Conservation (phyloP, 37 sponge, comb jelly and placozoan genomes). For the Geodia barretti region DNA sequence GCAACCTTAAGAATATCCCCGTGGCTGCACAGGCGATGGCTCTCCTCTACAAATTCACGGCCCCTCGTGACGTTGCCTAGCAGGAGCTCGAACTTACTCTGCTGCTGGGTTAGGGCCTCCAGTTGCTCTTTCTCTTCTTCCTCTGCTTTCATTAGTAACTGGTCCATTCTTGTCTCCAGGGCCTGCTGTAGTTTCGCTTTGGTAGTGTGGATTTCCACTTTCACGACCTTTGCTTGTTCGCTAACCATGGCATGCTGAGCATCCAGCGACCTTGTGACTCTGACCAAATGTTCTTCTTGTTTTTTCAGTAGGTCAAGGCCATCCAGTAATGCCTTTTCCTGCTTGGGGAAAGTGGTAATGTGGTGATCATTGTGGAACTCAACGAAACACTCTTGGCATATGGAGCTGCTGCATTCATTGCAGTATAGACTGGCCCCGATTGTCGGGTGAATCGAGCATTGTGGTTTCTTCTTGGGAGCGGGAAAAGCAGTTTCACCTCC, state of each 20-base stretch:
- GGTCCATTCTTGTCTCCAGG: background rate
- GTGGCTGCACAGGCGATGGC: conserved; percentile 1
- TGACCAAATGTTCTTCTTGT: background rate
- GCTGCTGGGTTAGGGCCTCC: background rate
- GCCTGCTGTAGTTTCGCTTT: conserved; percentile 11
- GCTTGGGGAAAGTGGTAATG: background rate
- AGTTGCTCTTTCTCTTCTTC: conserved; percentile 4
- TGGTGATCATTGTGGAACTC: conserved; percentile 15
- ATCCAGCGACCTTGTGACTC: background rate
- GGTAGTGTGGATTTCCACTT: background rate
- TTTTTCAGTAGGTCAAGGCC: conserved; percentile 1
- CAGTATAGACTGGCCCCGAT: conserved; percentile 54
- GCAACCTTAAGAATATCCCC: conserved; percentile 13
- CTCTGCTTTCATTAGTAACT: conserved; percentile 15
- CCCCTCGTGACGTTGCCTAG: background rate
- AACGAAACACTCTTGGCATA: conserved; percentile 37
- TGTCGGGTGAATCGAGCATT: no score
- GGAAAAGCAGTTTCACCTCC: no score
- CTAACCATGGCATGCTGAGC: background rate
- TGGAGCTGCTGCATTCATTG: conserved; percentile 15
- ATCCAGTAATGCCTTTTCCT: background rate
- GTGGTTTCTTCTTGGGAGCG: no score
- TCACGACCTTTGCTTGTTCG: conserved; percentile 6
- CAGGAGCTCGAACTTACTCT: background rate
- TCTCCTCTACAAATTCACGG: conserved; percentile 8